phyloP scores from a whole-genome alignment of 2,888 invertebrate species.

The Dynastes maya region DNA sequence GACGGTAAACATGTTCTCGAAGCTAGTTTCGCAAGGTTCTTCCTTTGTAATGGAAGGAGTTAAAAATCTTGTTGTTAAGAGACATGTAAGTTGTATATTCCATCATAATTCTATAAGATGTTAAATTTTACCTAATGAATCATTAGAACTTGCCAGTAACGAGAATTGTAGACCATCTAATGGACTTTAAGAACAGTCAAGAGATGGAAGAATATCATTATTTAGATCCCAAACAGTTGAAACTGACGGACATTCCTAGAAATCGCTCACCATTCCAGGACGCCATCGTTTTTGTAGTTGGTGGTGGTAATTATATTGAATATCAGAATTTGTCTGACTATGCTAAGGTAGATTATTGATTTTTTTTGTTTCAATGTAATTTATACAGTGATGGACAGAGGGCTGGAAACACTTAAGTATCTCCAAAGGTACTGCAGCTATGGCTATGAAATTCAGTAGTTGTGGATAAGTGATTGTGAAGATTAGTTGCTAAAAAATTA shows the following conservation, averaged over 20 bases:
- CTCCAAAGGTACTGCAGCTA: too few relatives aligned
- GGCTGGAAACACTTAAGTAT: too few relatives aligned
- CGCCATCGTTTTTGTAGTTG: conserved; percentile 92
- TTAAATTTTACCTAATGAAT: conserved; percentile 14
- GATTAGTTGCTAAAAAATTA: too few relatives aligned
- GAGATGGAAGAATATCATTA: conserved; percentile 93
- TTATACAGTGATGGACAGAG: too few relatives aligned
- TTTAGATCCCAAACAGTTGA: conserved; percentile 95
- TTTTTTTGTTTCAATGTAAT: too few relatives aligned
- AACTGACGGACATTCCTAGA: conserved; percentile 79
- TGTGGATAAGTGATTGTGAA: too few relatives aligned
- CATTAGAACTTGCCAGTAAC: conserved; percentile 93
- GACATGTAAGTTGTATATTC: conserved; percentile 82
- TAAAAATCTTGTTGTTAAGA: conserved; percentile 98
- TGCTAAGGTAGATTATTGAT: conserved; percentile 77
- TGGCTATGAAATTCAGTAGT: too few relatives aligned
- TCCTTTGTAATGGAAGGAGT: conserved; percentile 99
- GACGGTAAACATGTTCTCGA: conserved; percentile 98
- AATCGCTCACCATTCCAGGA: conserved; percentile 85
- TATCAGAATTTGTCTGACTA: conserved; percentile 98
- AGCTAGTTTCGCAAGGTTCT: conserved; percentile 96
- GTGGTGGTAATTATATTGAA: conserved; percentile 98
- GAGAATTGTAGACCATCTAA: conserved; percentile 90
- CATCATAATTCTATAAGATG: background rate
- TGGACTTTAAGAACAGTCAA: conserved; percentile 84